Percentiles rank a stretch among this genome's conserved stretches.
phyloP scores from a whole-genome alignment of 2,888 invertebrate genomes.

The Caenorhabditis uteleia region DNA sequence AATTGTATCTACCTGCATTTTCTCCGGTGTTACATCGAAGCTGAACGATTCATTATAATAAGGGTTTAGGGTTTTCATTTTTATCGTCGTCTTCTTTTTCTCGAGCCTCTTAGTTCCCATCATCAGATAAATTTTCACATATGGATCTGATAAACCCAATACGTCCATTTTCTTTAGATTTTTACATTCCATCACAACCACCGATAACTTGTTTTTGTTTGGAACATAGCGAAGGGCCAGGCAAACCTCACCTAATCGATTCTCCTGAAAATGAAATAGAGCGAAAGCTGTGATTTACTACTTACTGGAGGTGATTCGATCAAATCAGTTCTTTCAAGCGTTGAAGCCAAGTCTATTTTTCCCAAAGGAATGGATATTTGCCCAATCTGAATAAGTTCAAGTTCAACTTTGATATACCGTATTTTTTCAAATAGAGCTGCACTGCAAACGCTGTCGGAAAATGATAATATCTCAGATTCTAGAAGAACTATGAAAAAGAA shows the following conservation, averaged over 20 bases:
- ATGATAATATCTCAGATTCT: too few species aligned
- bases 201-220: slow-evolving; percentile 97
- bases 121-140: slow-evolving; percentile 99
- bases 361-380: slow-evolving; percentile 82
- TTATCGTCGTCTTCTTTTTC: slow-evolving; percentile 99
- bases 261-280: slow-evolving; percentile 70
- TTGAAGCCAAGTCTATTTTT: slow-evolving; percentile 95
- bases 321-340: slow-evolving; percentile 98
- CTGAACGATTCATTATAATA: slow-evolving; percentile 99
- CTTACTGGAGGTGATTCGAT: slow-evolving; percentile 96
- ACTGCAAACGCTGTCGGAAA: too few species aligned
- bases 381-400: slow-evolving; percentile 57
- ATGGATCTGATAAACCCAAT: slow-evolving; percentile 95
- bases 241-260: slow-evolving; percentile 95
- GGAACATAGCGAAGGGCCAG: slow-evolving; percentile 99
- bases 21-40: slow-evolving; percentile 99
- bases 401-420: too few species aligned
- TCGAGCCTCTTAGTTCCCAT: slow-evolving; percentile 99
- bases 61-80: slow-evolving; percentile 99
- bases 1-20: slow-evolving; percentile 89
- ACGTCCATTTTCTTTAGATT: slow-evolving; percentile 99
- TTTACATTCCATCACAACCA: slow-evolving; percentile 98
- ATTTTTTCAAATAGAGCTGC: too few species aligned
- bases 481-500: too few species aligned
- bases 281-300: neutral